Conservation (phyloP, 1,140 invertebrate species). For the Andricus grossulariae region DNA sequence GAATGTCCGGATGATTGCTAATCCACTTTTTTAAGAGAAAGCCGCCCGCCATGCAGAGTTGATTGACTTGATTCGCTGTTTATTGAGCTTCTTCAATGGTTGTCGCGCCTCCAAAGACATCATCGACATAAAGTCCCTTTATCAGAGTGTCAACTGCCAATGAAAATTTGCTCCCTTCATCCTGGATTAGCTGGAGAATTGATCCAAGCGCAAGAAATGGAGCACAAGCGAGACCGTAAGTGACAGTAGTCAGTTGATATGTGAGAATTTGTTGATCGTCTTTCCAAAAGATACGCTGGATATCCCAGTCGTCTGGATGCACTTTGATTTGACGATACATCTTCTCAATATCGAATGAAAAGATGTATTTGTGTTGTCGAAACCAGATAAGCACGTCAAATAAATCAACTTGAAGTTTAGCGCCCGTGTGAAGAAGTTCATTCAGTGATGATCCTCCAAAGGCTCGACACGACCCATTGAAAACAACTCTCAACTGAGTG, state of each 20-base stretch:
- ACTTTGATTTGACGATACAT: background rate
- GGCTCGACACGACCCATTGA: background rate
- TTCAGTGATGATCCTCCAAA: background rate
- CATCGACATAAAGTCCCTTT: constrained; percentile 20
- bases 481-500: constrained; percentile 5
- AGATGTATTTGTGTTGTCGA: background rate
- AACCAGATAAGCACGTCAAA: background rate
- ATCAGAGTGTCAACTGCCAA: background rate
- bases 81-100: background rate
- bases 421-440: background rate
- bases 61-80: background rate
- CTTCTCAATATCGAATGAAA: background rate
- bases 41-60: constrained; percentile 32
- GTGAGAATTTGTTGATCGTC: background rate
- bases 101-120: background rate
- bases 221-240: no score
- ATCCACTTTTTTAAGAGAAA: no score
- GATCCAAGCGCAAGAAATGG: background rate
- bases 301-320: background rate
- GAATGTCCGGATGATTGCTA: no score
- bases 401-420: constrained; percentile 11
- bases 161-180: background rate
- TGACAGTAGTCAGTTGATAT: no score
- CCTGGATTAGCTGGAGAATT: background rate
- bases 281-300: background rate